Evolutionary conservation across 2,113 vertebrate species (phyloP), one percentile per base, ranked within the genome.

Genomic region (Rhizomys pruinosus): DNA sequence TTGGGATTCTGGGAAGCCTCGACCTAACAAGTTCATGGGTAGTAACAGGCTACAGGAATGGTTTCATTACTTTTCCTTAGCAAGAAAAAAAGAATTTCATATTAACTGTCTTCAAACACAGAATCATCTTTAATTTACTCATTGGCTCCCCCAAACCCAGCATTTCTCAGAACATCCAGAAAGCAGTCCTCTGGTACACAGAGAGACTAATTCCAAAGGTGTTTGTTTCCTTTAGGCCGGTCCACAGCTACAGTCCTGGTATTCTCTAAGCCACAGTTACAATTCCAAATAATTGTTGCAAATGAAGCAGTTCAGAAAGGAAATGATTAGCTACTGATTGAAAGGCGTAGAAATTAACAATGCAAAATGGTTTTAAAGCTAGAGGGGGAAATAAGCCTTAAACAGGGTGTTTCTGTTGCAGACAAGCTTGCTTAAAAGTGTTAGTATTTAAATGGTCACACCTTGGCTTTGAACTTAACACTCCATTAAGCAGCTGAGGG

Each of bases 381-480:
- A 84, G 76, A 82, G 25, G 59, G 7, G 25, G 23, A 52, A 80
- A 7, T 13, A 44, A 95, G 85, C 79, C 76, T 88, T 78, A 69
- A 77, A 89, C 63, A 66, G 5, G 10, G 74, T 5, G 0, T 95
- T 93, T 93, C 73, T 76, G 76, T 89, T 90, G 42, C 77, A 89
- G 64, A 42, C 39, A 82, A 19, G 85, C 61, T 76, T 68, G 78
- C 93, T 95, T 52, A 4, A 77, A 95, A 44, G 95, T 97, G 95
- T 96, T 95, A 96, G 3, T 15, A 71, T 95, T 95, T 96, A 79
- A 96, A 94, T 94, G 95, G 90, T 97, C 42, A 79, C 89, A 89
- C 88, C 89, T 96, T 85, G 82, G 76, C 69, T 96, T 93, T 93
- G 91, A 97, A 95, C 86, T 87, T 15, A 69, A 97, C 96, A 97